Percentiles rank a stretch among this genome's conserved stretches.
phyloP scores from a whole-genome alignment of 1,140 invertebrate genomes.

The Himalopsyche phryganea region DNA sequence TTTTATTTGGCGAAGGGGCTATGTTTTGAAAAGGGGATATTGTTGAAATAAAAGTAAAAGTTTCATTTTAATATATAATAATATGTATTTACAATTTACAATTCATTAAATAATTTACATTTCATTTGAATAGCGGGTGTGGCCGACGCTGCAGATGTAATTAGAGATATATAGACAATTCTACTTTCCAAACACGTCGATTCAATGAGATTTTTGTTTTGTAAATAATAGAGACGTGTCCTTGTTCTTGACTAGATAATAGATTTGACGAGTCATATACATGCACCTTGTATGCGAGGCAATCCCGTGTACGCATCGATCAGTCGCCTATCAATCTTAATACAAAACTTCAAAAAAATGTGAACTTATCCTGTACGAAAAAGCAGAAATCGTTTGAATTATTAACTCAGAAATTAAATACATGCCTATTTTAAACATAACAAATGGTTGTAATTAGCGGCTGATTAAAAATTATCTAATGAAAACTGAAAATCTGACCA shows the following conservation, averaged over 20 bases:
- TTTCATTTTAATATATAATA: slow-evolving; percentile 28
- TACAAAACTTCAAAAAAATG: too few species aligned
- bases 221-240: slow-evolving; percentile 30
- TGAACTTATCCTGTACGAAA: too few species aligned
- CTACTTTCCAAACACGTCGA: slow-evolving; percentile 1
- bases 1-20: too few species aligned
- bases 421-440: too few species aligned
- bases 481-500: too few species aligned
- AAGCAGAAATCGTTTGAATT: too few species aligned
- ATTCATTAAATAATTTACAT: slow-evolving; percentile 34
- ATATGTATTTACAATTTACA: slow-evolving; percentile 36
- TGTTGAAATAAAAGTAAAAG: slow-evolving; percentile 29
- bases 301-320: too few species aligned
- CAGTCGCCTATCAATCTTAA: too few species aligned
- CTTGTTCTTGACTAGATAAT: slow-evolving; percentile 31
- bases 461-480: too few species aligned
- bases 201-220: slow-evolving; percentile 6
- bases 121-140: slow-evolving; percentile 26
- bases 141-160: slow-evolving; percentile 10
- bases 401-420: too few species aligned
- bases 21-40: too few species aligned
- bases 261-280: slow-evolving; percentile 12
- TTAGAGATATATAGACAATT: slow-evolving; percentile 8
- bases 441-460: too few species aligned
- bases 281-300: neutral